Conservation (phyloP, 2,888 invertebrate species). For the Silvanus unidentatus region DNA sequence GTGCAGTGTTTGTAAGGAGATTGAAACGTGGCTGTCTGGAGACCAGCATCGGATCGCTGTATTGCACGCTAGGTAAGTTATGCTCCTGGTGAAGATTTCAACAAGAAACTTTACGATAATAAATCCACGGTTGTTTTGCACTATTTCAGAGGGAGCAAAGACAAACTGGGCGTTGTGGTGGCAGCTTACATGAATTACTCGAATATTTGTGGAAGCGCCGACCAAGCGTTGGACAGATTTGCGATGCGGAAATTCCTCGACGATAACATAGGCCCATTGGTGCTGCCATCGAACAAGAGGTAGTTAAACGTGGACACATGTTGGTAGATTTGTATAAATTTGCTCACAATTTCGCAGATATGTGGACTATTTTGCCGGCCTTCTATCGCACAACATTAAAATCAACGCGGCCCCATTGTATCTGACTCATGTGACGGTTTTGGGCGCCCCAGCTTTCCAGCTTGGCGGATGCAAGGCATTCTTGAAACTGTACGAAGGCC, state of each 20-base stretch:
- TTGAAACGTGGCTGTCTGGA: conserved; percentile 85
- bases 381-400: conserved; percentile 80
- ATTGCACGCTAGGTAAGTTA: conserved; percentile 75
- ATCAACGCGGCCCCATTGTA: conserved; percentile 84
- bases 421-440: conserved; percentile 78
- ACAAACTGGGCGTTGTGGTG: conserved; percentile 79
- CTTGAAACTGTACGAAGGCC: conserved; percentile 85
- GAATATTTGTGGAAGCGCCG: conserved; percentile 79
- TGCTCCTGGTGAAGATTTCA: too few species aligned
- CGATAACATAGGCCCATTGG: conserved; percentile 65
- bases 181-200: conserved; percentile 93
- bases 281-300: conserved; percentile 71
- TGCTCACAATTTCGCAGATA: conserved; percentile 69
- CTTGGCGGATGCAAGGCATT: conserved; percentile 66
- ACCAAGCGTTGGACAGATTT: conserved; percentile 83
- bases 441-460: conserved; percentile 70
- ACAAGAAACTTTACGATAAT: conserved; percentile 9
- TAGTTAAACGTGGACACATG: conserved; percentile 35
- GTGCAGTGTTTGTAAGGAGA: conserved; percentile 87
- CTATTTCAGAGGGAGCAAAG: conserved; percentile 68
- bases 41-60: conserved; percentile 82
- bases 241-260: conserved; percentile 90
- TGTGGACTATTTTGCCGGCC: conserved; percentile 85
- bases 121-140: conserved; percentile 1
- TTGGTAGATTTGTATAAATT: too few species aligned